A percentile compares a stretch with the other conserved stretches of the same genome.
phyloP scores from a whole-genome alignment of 2,797 vertebrate species.

The Sarcoramphus papa region DNA sequence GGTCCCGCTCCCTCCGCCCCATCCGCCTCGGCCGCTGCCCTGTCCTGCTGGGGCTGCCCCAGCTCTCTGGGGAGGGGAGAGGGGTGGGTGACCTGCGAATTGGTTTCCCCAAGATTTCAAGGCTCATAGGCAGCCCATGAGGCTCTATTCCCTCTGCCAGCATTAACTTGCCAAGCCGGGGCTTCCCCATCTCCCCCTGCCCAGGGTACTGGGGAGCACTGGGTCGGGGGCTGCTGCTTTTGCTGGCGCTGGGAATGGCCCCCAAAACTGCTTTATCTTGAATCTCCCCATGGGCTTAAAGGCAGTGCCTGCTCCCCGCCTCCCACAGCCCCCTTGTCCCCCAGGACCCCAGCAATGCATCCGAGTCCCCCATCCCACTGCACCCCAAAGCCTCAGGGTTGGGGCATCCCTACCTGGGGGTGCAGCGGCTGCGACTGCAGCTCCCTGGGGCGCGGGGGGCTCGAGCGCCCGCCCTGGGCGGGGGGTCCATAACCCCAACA shows the following conservation, averaged over 20 bases:
- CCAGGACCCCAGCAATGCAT: neutral
- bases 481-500: neutral
- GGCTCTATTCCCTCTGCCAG: neutral
- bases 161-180: fast-evolving
- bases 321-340: neutral
- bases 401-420: neutral
- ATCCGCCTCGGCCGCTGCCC: neutral
- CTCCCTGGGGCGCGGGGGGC: fast-evolving
- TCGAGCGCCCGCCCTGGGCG: fast-evolving
- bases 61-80: no score
- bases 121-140: neutral
- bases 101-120: neutral
- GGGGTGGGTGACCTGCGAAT: neutral
- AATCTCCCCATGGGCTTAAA: neutral
- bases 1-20: neutral
- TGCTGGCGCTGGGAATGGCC: neutral
- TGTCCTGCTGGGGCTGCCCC: neutral
- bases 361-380: fast-evolving
- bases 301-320: fast-evolving
- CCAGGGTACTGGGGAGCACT: neutral
- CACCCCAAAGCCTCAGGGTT: neutral
- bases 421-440: fast-evolving
- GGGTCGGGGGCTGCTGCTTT: neutral
- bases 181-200: neutral
- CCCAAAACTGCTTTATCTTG: fast-evolving